Conservation (phyloP, 2,888 invertebrate species). For the Clunio marinus region DNA sequence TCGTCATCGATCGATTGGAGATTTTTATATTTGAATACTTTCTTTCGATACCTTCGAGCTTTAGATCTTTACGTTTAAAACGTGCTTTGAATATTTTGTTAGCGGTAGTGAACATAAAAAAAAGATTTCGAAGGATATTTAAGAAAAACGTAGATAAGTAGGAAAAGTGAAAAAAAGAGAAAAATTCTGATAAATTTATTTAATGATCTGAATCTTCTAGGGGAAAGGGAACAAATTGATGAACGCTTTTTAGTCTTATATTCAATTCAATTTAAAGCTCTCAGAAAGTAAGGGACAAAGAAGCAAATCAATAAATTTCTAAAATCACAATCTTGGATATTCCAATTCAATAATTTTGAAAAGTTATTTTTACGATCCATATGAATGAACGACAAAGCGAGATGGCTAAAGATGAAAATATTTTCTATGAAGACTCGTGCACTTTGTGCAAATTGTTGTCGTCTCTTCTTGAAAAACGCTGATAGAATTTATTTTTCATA, state of each 20-base stretch:
- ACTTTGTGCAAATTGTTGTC: not conserved
- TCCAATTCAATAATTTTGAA: not conserved
- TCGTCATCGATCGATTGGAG: not conserved
- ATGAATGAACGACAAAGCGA: not conserved
- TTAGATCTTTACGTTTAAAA: conserved; percentile 20
- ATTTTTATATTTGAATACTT: not conserved
- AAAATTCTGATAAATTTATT: conserved; percentile 4
- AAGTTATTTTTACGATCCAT: not conserved
- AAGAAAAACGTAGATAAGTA: too few species aligned
- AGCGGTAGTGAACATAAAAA: too few species aligned
- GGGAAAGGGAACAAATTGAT: not conserved
- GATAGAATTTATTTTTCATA: not conserved
- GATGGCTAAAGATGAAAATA: too few species aligned
- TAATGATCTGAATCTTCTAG: not conserved
- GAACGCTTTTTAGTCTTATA: not conserved
- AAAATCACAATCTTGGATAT: not conserved
- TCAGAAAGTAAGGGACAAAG: not conserved
- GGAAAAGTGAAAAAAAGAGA: not conserved
- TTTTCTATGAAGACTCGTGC: not conserved
- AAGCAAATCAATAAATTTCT: not conserved
- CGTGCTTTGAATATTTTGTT: conserved; percentile 32
- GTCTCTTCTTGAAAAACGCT: not conserved
- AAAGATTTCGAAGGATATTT: not conserved
- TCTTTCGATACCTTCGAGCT: not conserved
- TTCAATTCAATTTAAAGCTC: not conserved